Conservation (phyloP, 2,888 invertebrate genomes). For the Xanthorhoe designata region DNA sequence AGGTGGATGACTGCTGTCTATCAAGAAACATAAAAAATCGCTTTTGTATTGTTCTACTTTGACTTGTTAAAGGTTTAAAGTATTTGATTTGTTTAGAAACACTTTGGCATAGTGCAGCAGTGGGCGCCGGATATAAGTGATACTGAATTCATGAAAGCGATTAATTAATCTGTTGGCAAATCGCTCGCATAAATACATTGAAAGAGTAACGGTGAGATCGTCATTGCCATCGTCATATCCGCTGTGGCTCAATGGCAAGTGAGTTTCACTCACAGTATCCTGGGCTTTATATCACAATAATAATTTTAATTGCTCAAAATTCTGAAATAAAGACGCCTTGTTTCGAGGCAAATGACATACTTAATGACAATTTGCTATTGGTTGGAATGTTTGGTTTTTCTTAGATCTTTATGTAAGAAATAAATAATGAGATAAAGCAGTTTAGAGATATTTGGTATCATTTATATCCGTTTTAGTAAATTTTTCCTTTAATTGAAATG, state of each 20-base stretch:
- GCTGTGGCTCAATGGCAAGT: slow-evolving; percentile 5
- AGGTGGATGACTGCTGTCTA: neutral
- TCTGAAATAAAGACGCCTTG: neutral
- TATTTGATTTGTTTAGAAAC: slow-evolving; percentile 17
- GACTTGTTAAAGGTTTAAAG: neutral
- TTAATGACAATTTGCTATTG: neutral
- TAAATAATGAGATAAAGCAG: too few species aligned
- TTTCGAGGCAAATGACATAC: neutral
- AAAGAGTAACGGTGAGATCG: slow-evolving; percentile 8
- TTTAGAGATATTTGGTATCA: slow-evolving; percentile 17
- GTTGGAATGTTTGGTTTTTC: neutral
- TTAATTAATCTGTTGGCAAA: slow-evolving; percentile 26
- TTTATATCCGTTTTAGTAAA: slow-evolving; percentile 17
- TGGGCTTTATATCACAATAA: neutral
- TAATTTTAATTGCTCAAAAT: neutral
- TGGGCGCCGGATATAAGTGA: slow-evolving; percentile 34
- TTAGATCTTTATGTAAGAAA: too few species aligned
- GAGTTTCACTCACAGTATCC: neutral
- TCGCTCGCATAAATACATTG: slow-evolving; percentile 24
- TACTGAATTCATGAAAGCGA: slow-evolving; percentile 27
- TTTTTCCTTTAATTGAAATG: neutral
- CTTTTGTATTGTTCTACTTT: neutral
- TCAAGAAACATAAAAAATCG: neutral
- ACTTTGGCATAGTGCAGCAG: slow-evolving; percentile 20
- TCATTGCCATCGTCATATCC: slow-evolving; percentile 23